These are phyloP conservation scores for Chauna torquata DNA, from an alignment of 2,113 vertebrate genomes.

Conservation along the genomic window DNA sequence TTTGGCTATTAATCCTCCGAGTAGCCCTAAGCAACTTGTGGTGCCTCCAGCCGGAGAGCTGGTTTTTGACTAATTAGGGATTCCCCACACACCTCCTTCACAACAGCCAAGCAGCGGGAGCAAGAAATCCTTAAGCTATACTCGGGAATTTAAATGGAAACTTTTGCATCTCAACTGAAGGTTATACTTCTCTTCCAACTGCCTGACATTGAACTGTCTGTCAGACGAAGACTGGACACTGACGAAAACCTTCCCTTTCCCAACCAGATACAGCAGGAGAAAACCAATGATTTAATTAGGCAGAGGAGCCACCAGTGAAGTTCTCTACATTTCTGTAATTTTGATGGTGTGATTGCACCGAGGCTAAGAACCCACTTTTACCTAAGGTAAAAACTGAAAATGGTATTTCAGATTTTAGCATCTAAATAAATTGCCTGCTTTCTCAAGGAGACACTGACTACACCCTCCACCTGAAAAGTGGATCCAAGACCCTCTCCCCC, in stretches of 20 bases:
- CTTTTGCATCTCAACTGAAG: slow-evolving; percentile 22
- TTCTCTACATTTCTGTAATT: neutral
- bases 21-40: neutral
- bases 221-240: neutral
- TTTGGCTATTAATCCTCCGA: accelerated
- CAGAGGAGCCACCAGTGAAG: neutral
- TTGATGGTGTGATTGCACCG: neutral
- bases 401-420: neutral
- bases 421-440: neutral
- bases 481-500: neutral
- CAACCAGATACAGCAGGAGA: neutral
- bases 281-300: neutral
- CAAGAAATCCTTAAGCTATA: neutral
- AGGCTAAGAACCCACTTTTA: neutral
- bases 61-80: neutral
- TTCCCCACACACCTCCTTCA: neutral
- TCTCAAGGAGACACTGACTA: neutral
- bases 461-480: neutral
- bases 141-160: slow-evolving; percentile 17
- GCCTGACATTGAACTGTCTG: neutral
- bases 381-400: neutral
- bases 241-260: neutral
- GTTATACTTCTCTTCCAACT: neutral
- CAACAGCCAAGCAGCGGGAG: neutral
- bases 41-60: neutral